These are phyloP conservation scores for Andrena flavipes DNA, from an alignment of 2,888 invertebrate genomes.

Conservation along the genomic window DNA sequence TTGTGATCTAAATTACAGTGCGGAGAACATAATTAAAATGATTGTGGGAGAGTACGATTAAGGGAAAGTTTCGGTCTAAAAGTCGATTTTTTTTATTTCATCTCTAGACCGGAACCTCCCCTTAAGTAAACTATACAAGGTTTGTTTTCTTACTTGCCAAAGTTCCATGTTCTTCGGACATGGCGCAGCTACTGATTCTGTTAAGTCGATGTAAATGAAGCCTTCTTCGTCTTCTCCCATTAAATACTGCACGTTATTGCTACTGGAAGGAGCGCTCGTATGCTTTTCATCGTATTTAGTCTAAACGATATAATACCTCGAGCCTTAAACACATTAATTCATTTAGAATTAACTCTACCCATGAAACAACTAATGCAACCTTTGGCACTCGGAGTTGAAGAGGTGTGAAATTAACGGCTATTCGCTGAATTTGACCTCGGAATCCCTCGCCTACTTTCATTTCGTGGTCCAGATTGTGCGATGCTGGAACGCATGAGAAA, in stretches of 20 bases:
- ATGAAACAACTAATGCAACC: conserved; percentile 16
- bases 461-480: conserved; percentile 83
- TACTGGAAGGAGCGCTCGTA: conserved; percentile 79
- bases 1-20: conserved; percentile 74
- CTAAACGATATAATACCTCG: conserved; percentile 24
- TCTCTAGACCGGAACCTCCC: too few relatives aligned
- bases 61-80: too few relatives aligned
- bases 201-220: conserved; percentile 81
- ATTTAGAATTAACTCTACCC: background rate
- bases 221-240: conserved; percentile 84
- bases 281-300: conserved; percentile 8
- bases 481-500: conserved; percentile 84
- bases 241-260: conserved; percentile 85
- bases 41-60: background rate
- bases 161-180: conserved; percentile 83
- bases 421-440: conserved; percentile 85
- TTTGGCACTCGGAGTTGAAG: conserved; percentile 78
- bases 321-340: conserved; percentile 4
- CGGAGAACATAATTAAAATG: background rate
- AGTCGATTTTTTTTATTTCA: too few relatives aligned
- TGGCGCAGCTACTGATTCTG: conserved; percentile 84
- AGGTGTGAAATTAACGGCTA: conserved; percentile 85
- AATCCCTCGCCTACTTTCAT: conserved; percentile 85
- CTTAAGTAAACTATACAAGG: background rate
- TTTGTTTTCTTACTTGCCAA: conserved; percentile 78